Percentiles rank a stretch among this genome's conserved stretches.
Conservation (phyloP, 2,888 invertebrate genomes). For the Tenthredo notha region DNA sequence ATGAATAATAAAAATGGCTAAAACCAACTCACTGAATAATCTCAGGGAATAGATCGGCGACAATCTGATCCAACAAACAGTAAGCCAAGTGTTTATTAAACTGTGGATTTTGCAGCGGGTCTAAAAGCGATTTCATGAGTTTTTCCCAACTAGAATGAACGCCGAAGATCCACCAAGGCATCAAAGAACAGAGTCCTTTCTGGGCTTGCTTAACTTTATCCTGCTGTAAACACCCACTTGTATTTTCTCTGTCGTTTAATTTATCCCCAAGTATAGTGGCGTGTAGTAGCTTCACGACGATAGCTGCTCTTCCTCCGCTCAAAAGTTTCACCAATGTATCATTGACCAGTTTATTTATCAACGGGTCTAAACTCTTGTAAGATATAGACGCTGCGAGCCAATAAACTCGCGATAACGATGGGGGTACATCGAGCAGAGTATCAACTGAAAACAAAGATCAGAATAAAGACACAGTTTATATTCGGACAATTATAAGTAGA, state of each 20-base stretch:
- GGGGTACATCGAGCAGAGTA: constrained; percentile 65
- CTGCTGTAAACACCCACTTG: constrained; percentile 60
- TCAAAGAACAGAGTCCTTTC: constrained; percentile 68
- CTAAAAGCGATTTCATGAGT: constrained; percentile 72
- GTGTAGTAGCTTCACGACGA: constrained; percentile 72
- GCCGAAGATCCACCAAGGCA: constrained; percentile 72
- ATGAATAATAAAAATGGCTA: background rate
- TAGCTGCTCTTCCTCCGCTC: constrained; percentile 73
- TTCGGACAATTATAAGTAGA: background rate
- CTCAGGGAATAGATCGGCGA: constrained; percentile 90
- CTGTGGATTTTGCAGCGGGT: constrained; percentile 79
- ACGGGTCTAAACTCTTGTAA: constrained; percentile 68
- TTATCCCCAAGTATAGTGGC: constrained; percentile 67
- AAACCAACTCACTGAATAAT: constrained; percentile 69
- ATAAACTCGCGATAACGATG: constrained; percentile 64
- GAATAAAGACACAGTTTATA: background rate
- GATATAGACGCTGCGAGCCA: constrained; percentile 71
- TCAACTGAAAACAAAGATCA: constrained; percentile 65
- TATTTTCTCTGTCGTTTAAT: constrained; percentile 55
- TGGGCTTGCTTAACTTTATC: constrained; percentile 67
- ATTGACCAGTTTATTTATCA: constrained; percentile 67
- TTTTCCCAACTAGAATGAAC: constrained; percentile 70
- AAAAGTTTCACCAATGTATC: constrained; percentile 69
- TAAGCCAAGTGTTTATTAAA: constrained; percentile 86
- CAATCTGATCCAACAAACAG: constrained; percentile 87